Base-by-base conservation (phyloP, 2,797 vertebrate genomes). In the Apodemus agrarius region DNA sequence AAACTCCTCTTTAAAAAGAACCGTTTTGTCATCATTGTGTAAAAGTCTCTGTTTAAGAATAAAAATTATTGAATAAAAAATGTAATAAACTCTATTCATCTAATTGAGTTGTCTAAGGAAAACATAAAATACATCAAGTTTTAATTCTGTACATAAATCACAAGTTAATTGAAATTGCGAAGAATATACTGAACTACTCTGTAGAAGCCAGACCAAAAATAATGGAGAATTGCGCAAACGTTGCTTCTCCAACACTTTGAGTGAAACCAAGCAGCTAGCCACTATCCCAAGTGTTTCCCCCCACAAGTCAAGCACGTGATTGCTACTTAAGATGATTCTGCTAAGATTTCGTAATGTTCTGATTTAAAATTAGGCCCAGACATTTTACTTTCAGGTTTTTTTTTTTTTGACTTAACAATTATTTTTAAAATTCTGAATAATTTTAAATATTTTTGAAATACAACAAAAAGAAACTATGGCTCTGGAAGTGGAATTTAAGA, bases 21-120 rank as follows among this genome's bases (percentile, higher is more conserved):
- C 95, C 95, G 65, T 94, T 97, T 97, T 98, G 94, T 95, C 80
- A 43, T 97, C 97, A 91, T 95, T 97, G 92, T 97, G 98, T 98
- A 98, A 95, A 98, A 98, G 95, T 96, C 89, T 97, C 96, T 95
- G 98, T 98, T 97, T 93, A 96, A 96, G 81, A 93, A 85, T 97
- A 98, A 98, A 98, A 79, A 97, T 95, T 96, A 91, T 81, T 95
- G 97, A 97, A 97, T 86, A 69, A 91, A 98, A 98, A 89, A 97
- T 96, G 97, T 97, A 97, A 97, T 97, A 93, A 98, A 95, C 79
- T 67, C 94, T 61, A 94, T 94, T 84, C 40, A 93, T 98, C 96
- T 98, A 98, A 97, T 97, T 98, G 95, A 98, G 93, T 92, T 97
- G 97, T 98, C 84, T 65, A 74, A 85, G 75, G 65, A 89, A 96